Conservation (phyloP, 2,888 invertebrate species). For the Polylopha cassiicola region DNA sequence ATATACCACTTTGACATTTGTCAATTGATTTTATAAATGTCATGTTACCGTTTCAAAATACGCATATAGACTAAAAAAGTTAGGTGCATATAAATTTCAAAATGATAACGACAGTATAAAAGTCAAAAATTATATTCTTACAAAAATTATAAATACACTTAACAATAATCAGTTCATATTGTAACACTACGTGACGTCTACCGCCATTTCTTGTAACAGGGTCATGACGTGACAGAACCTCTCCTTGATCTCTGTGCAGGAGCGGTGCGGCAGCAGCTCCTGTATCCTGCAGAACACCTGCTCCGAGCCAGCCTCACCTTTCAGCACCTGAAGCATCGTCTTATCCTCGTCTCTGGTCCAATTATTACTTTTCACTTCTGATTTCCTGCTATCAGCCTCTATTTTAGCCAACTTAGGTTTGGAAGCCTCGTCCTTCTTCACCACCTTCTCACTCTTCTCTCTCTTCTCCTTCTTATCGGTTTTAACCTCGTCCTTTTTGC, state of each 20-base stretch:
- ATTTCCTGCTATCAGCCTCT: slow-evolving; percentile 37
- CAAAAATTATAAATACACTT: slow-evolving; percentile 63
- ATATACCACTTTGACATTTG: slow-evolving; percentile 5
- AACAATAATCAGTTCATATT: slow-evolving; percentile 37
- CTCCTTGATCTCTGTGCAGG: slow-evolving; percentile 77
- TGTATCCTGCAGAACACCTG: slow-evolving; percentile 78
- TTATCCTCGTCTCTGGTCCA: slow-evolving; percentile 92
- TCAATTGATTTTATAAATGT: background rate
- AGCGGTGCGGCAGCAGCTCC: slow-evolving; percentile 73
- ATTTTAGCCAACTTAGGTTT: slow-evolving; percentile 47
- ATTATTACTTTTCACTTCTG: slow-evolving; percentile 45
- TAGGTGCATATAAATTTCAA: slow-evolving; percentile 28
- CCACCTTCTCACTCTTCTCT: slow-evolving; percentile 29
- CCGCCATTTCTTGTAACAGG: slow-evolving; percentile 79
- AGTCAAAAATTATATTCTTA: slow-evolving; percentile 46
- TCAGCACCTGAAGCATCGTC: slow-evolving; percentile 85
- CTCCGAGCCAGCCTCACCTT: slow-evolving; percentile 81
- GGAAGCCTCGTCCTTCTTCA: slow-evolving; percentile 37
- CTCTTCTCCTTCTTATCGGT: slow-evolving; percentile 41
- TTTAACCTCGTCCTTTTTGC: slow-evolving; percentile 37
- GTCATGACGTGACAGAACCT: slow-evolving; percentile 79
- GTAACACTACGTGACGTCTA: slow-evolving; percentile 57
- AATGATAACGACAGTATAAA: slow-evolving; percentile 6
- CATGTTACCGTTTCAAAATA: background rate
- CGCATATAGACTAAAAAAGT: too few relatives aligned